Evolutionary conservation across 2,888 invertebrate genomes (phyloP), one percentile per base, ranked within the genome.

Genomic region (Meloe dianella): DNA sequence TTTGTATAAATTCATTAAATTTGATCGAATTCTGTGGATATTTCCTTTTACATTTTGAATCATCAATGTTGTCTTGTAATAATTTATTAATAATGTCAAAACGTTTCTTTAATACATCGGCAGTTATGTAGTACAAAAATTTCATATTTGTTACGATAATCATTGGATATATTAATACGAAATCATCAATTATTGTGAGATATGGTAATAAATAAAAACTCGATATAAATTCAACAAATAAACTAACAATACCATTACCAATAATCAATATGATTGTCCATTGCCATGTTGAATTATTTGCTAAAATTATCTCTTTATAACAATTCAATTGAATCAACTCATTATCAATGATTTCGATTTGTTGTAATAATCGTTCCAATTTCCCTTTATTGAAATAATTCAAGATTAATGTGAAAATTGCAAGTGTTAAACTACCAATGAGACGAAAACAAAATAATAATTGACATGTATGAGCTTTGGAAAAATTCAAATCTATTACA

Each of bases 11-110:
- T 29, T 64, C 57, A 20, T 38, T 54, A 60, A 73, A 73, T n/a
- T 51, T 9, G 17, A 35, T 10, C 12, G 58, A 59, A 54, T 69
- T 61, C 9, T 47, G 47, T 8, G 73, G 73, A 64, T 72, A 73
- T 12, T 64, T 70, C 9, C 12, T 17, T 8, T 47, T 56, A 10
- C 20, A 6, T 5, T 64, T 30, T 7, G 71, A 72, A 57, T 71
- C 64, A 12, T 61, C 30, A 9, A 69, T 56, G 61, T 70, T 72
- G 12, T 22, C 35, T 29, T 61, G 27, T 14, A 69, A 14, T 14
- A 54, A 12, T 8, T 29, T 6, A 41, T 69, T 69, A 29, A 69
- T 63, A 7, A 67, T 47, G 20, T 59, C 20, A n/a, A 67, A 67
- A 24, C 67, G 38, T 17, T 57, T 58, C 27, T 57, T 22, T 3